Base-by-base conservation (phyloP, 53 echinoderm and acorn worm species). In the Echinarachnius parma region DNA sequence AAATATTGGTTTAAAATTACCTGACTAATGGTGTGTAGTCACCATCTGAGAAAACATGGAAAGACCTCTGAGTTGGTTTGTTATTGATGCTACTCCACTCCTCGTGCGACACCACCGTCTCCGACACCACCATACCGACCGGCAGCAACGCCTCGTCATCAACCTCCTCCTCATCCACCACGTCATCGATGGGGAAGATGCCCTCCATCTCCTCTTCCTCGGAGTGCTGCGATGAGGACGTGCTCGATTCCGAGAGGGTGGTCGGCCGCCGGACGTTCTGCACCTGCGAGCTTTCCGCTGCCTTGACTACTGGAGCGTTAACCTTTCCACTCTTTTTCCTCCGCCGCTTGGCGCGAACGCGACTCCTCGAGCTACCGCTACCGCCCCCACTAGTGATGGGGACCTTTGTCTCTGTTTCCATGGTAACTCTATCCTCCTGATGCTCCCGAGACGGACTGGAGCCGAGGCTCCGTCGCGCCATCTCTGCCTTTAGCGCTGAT, bases 21-120 rank as follows among this genome's bases (percentile, higher is more conserved):
- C 95, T 94, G 62, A 90, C 65, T 20, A 90, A 24, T 19, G 98
- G 98, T 23, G 98, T 98, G n/a, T 83, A 60, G 59, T 98, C 98
- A 7, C 91, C 91, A 28, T 98, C 98, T 1, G 98, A 98, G 49
- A 98, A 85, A 4, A 91, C 85, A 80, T 98, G 98, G 53, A 86
- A 86, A 48, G 81, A 64, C 66, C 82, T 68, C 23, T 68, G 66
- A 1, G 77, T 56, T 35, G 75, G 75, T 5, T 66, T 22, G 52
- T 31, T 8, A n/a, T n/a, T n/a, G 69, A 58, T 57, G 84, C 64
- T 47, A 11, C 42, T 63, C 77, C 89, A 81, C 21, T 84, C 81
- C 39, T 86, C 89, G 1, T 35, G 58, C 31, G 75, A 62, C 5
- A 81, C n/a, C n/a, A n/a, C 60, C 5, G 67, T 28, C 28, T 78